Evolutionary conservation across 2,113 vertebrate genomes (phyloP).

Genomic region (Fregata magnificens): DNA sequence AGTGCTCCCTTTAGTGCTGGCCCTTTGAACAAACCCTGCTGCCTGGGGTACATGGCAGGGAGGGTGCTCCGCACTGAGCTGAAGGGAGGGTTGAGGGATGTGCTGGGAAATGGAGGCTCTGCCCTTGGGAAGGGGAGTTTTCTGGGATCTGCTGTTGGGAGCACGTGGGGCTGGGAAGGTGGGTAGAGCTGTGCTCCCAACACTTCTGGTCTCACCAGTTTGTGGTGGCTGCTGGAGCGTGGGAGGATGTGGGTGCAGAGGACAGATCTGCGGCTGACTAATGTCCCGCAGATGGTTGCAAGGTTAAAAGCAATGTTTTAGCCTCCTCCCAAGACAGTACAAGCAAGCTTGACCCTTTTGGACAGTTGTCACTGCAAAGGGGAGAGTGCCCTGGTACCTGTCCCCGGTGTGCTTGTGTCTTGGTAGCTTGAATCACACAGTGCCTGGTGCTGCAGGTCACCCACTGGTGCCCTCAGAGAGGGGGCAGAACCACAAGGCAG

Average conservation of each 20-base stretch:
- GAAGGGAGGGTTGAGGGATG: not conserved
- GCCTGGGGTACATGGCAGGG: not conserved
- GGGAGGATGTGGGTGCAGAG: not conserved
- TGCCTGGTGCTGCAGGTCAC: not conserved
- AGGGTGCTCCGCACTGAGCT: not conserved
- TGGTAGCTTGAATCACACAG: not conserved
- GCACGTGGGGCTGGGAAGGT: not conserved
- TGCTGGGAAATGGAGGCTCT: not conserved
- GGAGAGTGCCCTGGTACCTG: not conserved
- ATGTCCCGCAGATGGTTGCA: not conserved
- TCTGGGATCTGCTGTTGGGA: not conserved
- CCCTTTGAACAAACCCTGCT: not conserved
- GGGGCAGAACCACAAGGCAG: not conserved
- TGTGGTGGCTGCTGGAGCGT: not conserved
- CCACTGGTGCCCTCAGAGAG: not conserved
- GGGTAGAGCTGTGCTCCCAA: not conserved
- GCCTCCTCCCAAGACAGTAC: not conserved
- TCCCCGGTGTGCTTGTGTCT: rapidly evolving
- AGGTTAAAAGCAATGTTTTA: not conserved
- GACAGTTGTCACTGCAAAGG: not conserved
- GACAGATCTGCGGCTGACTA: not conserved
- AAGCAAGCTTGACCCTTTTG: not conserved
- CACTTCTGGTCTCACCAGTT: not conserved
- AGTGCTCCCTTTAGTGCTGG: not conserved
- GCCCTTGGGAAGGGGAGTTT: not conserved